Evolutionary conservation across 2,888 invertebrate genomes (phyloP), one percentile per base, ranked within the genome.

Genomic region (Pyrrhia umbra): DNA sequence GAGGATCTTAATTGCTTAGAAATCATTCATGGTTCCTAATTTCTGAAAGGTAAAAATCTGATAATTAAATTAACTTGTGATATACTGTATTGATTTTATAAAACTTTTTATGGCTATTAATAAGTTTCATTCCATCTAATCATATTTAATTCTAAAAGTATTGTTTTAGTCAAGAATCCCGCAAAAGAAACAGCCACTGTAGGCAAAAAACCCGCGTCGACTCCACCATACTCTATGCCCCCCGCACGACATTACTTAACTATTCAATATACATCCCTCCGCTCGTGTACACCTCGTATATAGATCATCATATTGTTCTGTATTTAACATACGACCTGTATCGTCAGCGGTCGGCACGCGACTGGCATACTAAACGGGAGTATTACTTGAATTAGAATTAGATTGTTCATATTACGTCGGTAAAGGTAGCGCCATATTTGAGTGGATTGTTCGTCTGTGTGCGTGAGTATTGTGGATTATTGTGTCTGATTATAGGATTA

Each of bases 211-310:
- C 21, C 0, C 9, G 40, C 13, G 23, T 2, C 16, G 2, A 0
- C 23, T 45, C 15, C 18, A 9, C 6, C 18, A 6, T 85, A 85
- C 20, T 92, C 92, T 92, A 74, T 91, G 89, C 2, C 37, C 47
- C 8, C 42, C 71, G 80, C 83, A 82, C 82, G 73, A 72, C 70
- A 68, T 80, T 74, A 63, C 65, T 88, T 88, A 81, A 57, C 72
- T 63, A 94, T 94, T 92, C 94, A 86, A 87, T 85, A 85, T 84
- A 80, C 88, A 83, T 69, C 79, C 68, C 76, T 46, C 50, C 88
- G 92, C 94, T 93, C 94, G 94, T 94, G 94, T 95, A 92, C 91
- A 84, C 82, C 91, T 90, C 94, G 93, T 95, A 95, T 95, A 94
- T 95, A 95, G 94, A 95, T 95, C 94, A 94, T 92, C 92, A 91